Evolutionary conservation across 1,140 invertebrate genomes (phyloP).

Genomic region (Leptestheria dahalacensis): DNA sequence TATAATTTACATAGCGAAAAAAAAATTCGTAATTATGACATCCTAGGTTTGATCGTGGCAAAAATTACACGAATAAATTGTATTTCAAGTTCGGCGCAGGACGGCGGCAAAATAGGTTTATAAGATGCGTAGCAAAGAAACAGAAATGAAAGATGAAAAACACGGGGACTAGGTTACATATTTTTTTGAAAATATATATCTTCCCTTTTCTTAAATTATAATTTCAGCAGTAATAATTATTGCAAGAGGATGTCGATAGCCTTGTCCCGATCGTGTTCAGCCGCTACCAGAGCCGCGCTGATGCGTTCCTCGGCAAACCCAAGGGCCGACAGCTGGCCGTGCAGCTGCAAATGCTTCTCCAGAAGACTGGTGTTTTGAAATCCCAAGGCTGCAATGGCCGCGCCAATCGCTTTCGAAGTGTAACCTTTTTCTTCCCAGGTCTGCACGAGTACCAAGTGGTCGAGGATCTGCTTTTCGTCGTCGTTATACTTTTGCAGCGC

Average conservation of each 20-base stretch:
- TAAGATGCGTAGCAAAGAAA: too few relatives aligned
- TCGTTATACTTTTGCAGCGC: constrained; percentile 54
- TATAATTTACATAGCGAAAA: neutral
- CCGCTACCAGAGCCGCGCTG: constrained; percentile 52
- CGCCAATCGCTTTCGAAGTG: constrained; percentile 38
- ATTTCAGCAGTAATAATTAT: too few relatives aligned
- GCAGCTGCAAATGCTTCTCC: constrained; percentile 35
- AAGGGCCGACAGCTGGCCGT: constrained; percentile 56
- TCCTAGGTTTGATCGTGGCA: too few relatives aligned
- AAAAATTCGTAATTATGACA: too few relatives aligned
- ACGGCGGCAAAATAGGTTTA: too few relatives aligned
- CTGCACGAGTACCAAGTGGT: constrained; percentile 38
- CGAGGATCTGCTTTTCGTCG: constrained; percentile 56
- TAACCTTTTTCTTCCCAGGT: constrained; percentile 45
- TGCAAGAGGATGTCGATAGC: constrained; percentile 61
- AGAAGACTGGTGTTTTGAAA: constrained; percentile 33
- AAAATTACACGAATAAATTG: too few relatives aligned
- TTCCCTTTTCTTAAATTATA: too few relatives aligned
- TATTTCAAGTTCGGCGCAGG: too few relatives aligned
- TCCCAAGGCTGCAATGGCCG: neutral
- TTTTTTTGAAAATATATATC: too few relatives aligned
- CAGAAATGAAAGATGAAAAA: too few relatives aligned
- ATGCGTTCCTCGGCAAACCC: constrained; percentile 64
- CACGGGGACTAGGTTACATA: too few relatives aligned
- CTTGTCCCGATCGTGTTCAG: constrained; percentile 67